Percentiles rank a stretch among this genome's conserved stretches.
phyloP scores from a whole-genome alignment of 2,888 invertebrate species.

The Sicus ferrugineus region DNA sequence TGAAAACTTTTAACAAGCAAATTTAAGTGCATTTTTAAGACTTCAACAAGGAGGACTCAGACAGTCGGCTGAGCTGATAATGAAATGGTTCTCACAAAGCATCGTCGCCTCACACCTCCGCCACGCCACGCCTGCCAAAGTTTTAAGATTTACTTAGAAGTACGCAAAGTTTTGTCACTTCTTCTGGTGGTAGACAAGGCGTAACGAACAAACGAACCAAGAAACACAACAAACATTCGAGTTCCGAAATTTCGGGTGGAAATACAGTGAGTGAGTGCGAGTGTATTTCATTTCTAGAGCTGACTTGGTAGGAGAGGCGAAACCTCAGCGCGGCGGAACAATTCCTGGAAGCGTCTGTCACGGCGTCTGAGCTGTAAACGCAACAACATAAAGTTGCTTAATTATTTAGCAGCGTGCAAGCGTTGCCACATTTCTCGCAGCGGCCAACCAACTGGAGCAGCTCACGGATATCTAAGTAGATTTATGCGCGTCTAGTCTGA shows the following conservation, averaged over 20 bases:
- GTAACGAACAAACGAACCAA: background rate
- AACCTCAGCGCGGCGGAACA: background rate
- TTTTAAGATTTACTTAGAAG: background rate
- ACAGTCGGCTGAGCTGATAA: background rate
- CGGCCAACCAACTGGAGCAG: background rate
- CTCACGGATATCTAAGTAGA: conserved; percentile 20
- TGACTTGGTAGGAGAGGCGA: background rate
- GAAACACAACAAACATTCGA: background rate
- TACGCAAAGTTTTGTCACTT: conserved; percentile 1
- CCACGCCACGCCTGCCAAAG: background rate
- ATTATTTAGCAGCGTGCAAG: conserved; percentile 25
- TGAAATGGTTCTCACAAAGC: too few relatives aligned
- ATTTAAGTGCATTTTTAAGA: background rate
- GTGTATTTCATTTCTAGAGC: background rate
- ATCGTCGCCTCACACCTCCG: too few relatives aligned
- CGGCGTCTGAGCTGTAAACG: conserved; percentile 16
- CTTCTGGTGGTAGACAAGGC: background rate
- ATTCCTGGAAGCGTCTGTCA: conserved; percentile 28
- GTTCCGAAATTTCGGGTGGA: background rate
- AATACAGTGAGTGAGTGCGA: background rate
- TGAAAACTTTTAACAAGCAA: background rate
- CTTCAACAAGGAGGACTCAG: background rate
- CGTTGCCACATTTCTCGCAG: conserved; percentile 16
- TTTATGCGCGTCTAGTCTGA: conserved; percentile 29
- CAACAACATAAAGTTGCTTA: conserved; percentile 17